Evolutionary conservation across 2,113 vertebrate species (phyloP), one percentile per base, ranked within the genome.

Genomic region (Dipodomys spectabilis): DNA sequence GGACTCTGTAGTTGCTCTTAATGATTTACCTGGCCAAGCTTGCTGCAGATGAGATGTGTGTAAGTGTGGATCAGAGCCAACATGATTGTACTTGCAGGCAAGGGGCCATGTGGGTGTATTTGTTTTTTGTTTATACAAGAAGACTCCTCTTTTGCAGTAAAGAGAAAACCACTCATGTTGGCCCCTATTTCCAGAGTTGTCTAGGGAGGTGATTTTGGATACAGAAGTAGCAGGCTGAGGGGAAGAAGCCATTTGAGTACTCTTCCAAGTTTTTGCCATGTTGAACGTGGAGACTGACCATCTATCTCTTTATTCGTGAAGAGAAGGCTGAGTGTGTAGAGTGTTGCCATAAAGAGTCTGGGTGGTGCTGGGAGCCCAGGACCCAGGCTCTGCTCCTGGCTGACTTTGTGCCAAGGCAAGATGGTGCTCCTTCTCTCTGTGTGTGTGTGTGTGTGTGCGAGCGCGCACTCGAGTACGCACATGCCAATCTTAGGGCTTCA

Each of bases 131-230:
- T 92, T 68, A 22, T 75, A 3, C 27, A 82, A 78, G 80, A 88
- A 87, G 67, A 53, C 12, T 73, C 28, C 13, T 53, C 15, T 64
- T 89, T 91, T 82, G 74, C 32, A 60, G 28, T 87, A 81, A 83
- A 53, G 67, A 15, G 28, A n/a, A 35, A 39, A 25, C 13, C 1
- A 19, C 19, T 90, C 19, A 22, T 19, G 53, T 32, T 49, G 64
- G 49, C n/a, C 9, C 65, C 62, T 91, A 5, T 32, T 96, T 87
- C 62, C 30, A 39, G 25, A 93, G 35, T 13, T 60, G 77, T 44
- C 23, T 25, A 68, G 35, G 44, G 12, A 16, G 16, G 4, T 57
- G 53, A 57, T 89, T 5, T 20, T 71, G 65, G 19, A n/a, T 30
- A 16, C 44, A 49, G 72, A 71, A 62, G 3, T 18, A 30, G 1